These are phyloP conservation scores for Hydrolagus affinis DNA, from an alignment of 2,113 vertebrate genomes.

Conservation along the genomic window DNA sequence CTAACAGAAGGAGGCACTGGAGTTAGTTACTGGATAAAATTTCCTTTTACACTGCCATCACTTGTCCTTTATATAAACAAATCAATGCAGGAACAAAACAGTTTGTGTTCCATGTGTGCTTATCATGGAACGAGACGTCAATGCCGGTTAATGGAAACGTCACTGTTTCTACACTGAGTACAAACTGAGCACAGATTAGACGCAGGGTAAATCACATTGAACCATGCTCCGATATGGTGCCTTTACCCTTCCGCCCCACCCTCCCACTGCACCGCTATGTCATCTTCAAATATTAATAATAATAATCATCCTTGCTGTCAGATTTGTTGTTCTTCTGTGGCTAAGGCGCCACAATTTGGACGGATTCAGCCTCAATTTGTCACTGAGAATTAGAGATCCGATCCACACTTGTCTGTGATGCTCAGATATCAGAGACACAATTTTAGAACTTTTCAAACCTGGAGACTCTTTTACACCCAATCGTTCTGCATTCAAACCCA, in stretches of 20 bases:
- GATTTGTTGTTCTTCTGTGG: too few species aligned
- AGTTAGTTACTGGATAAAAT: neutral
- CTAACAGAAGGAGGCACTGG: neutral
- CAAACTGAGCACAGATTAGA: neutral
- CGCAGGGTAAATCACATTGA: neutral
- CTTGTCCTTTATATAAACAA: neutral
- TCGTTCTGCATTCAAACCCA: neutral
- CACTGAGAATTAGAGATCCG: too few species aligned
- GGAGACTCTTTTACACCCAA: neutral
- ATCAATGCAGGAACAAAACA: neutral
- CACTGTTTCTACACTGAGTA: neutral
- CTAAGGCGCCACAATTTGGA: too few species aligned
- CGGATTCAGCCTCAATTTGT: too few species aligned
- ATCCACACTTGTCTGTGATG: too few species aligned
- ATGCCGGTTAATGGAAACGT: neutral
- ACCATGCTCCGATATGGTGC: too few species aligned
- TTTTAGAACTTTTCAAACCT: too few species aligned
- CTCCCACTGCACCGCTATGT: too few species aligned
- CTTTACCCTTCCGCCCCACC: too few species aligned
- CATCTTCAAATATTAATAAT: too few species aligned
- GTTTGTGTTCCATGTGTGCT: neutral
- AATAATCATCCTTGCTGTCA: too few species aligned
- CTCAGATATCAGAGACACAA: too few species aligned
- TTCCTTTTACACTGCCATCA: neutral
- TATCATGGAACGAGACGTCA: neutral